Base-by-base conservation (phyloP, 2,888 invertebrate species). In the Athetis lepigone region DNA sequence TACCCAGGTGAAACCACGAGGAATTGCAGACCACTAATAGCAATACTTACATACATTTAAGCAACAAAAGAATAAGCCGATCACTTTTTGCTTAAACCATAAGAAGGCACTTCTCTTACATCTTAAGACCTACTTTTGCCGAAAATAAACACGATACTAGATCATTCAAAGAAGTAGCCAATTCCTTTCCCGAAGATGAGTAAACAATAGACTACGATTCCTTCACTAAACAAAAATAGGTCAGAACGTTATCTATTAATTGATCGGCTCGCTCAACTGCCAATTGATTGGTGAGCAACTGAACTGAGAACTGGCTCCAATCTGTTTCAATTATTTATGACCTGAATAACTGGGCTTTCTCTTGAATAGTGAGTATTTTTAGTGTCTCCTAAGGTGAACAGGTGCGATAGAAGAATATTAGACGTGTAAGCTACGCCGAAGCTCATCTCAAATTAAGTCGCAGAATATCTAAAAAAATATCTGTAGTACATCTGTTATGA, bases 161-260 rank as follows among this genome's bases (percentile, higher is more conserved):
- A n/a, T n/a, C n/a, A n/a, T n/a, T n/a, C n/a, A n/a, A n/a, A n/a
- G n/a, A n/a, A n/a, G n/a, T n/a, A n/a, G n/a, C n/a, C n/a, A n/a
- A n/a, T n/a, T 59, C 4, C 11, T 29, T 29, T 39, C 19, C 19
- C 9, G 16, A 8, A 40, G 3, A 2, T 1, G 27, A 4, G n/a
- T 18, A 13, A 29, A 39, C 18, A 19, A 51, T 51, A 25, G n/a
- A 4, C 8, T 62, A n/a, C 13, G 45, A 6, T 19, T 11, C 11
- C 25, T 1, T 33, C 18, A 40, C 8, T 25, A 33, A 21, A 68
- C 18, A 36, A 27, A 46, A 33, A 62, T 27, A 70, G 47, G 21
- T 50, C 11, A 70, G 29, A 37, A 19, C 37, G 19, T 62, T 51
- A 54, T 39, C 63, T 25, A 37, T 21, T 54, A 70, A 70, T 70